Evolutionary conservation across 2,797 vertebrate genomes (phyloP), one percentile per base, ranked within the genome.

Genomic region (Telmatherina bonti): DNA sequence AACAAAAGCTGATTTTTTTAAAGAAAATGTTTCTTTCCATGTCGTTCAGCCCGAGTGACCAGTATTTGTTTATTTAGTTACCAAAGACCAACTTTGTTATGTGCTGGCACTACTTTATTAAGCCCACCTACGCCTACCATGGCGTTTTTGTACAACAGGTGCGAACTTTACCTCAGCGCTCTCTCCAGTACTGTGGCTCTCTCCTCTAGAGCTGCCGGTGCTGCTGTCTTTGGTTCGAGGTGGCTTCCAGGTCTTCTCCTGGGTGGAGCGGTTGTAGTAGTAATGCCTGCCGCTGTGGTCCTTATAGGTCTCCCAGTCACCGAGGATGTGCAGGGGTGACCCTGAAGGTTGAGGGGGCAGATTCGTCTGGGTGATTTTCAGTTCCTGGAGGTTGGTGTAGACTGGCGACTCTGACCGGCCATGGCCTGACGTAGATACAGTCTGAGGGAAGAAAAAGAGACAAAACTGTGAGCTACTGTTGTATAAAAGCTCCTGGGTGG

Each of bases 181-280:
- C 53, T 98, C 97, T 62, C 93, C 94, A 5, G 93, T 62, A 86
- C 89, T 95, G 62, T 94, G 90, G 62, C 89, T 74, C 52, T 98
- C 96, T 74, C 93, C 94, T 79, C 95, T 94, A 85, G 89, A 86
- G 89, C 82, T 93, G 35, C 94, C 86, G 59, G 84, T 93, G 90
- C 86, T 93, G 69, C 93, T 27, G 70, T 99, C 97, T 65, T 94
- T 91, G 76, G 95, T 94, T 4, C 97, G 95, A 0, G 97, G 97
- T 0, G 97, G 97, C 80, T 99, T 99, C 97, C 97, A 99, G 51
- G 97, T 99, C 86, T 95, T 94, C 69, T 98, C 97, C 81, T 96
- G 96, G 58, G 96, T 97, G 88, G 90, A 88, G 83, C 94, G 96
- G 94, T 98, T 97, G 92, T 93, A 97, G 91, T 98, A 99, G 89